Percentiles rank a stretch among this genome's conserved stretches.
phyloP scores from a whole-genome alignment of 2,888 invertebrate genomes.

The Sphaerophoria rueppellii region DNA sequence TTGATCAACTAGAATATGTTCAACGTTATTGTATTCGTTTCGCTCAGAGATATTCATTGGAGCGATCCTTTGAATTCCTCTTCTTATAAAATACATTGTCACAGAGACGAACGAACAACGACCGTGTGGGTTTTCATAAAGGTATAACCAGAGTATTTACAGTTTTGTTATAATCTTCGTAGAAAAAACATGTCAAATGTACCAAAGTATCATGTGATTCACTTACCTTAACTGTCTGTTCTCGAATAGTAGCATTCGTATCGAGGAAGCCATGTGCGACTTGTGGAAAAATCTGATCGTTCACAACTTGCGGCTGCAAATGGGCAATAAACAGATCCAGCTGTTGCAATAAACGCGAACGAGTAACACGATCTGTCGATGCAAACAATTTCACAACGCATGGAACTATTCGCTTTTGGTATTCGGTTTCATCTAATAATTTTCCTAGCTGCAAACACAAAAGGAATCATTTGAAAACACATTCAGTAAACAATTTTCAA shows the following conservation, averaged over 20 bases:
- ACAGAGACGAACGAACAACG: too few species aligned
- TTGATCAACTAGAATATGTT: too few species aligned
- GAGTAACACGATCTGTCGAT: slow-evolving; percentile 97
- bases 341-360: slow-evolving; percentile 96
- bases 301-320: slow-evolving; percentile 91
- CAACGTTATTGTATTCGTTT: too few species aligned
- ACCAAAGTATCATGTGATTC: too few species aligned
- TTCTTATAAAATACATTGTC: too few species aligned
- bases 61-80: too few species aligned
- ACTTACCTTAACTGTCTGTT: slow-evolving; percentile 96
- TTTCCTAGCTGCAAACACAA: slow-evolving; percentile 90
- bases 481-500: not conserved
- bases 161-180: too few species aligned
- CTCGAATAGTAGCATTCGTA: slow-evolving; percentile 97
- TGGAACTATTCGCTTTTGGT: slow-evolving; percentile 97
- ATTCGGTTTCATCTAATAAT: slow-evolving; percentile 93
- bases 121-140: too few species aligned
- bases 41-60: too few species aligned
- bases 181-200: too few species aligned
- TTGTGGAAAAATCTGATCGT: slow-evolving; percentile 97
- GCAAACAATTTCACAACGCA: slow-evolving; percentile 98
- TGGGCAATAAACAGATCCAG: slow-evolving; percentile 94
- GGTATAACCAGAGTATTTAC: too few species aligned
- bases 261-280: slow-evolving; percentile 97
- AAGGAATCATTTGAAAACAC: not conserved